Evolutionary conservation across 1,140 invertebrate genomes (phyloP).

Genomic region (Ceratina japonica): DNA sequence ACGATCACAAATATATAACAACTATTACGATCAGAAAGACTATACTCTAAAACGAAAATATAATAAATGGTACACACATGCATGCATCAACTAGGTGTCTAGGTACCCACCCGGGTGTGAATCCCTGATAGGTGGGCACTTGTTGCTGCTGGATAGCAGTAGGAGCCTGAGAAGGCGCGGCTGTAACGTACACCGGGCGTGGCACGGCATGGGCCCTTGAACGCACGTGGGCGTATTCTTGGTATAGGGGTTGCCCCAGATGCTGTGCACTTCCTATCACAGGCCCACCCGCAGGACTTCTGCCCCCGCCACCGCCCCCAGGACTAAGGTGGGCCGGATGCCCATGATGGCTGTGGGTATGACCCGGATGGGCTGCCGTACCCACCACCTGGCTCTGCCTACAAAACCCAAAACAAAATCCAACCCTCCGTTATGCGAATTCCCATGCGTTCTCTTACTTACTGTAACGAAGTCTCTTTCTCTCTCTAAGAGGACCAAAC

Average conservation of each 20-base stretch:
- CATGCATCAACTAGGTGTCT: slow-evolving; percentile 79
- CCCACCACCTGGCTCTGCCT: slow-evolving; percentile 78
- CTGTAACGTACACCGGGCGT: slow-evolving; percentile 77
- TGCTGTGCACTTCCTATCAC: slow-evolving; percentile 75
- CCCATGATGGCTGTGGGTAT: slow-evolving; percentile 76
- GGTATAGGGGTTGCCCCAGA: slow-evolving; percentile 77
- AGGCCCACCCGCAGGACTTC: slow-evolving; percentile 72
- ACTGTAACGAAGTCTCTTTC: slow-evolving; percentile 34
- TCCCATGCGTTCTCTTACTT: slow-evolving; percentile 50
- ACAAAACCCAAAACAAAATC: slow-evolving; percentile 71
- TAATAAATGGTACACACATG: slow-evolving; percentile 78
- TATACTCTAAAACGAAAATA: slow-evolving; percentile 50
- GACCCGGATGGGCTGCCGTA: slow-evolving; percentile 73
- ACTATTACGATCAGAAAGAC: slow-evolving; percentile 15
- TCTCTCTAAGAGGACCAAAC: slow-evolving; percentile 45
- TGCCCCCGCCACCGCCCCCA: slow-evolving; percentile 72
- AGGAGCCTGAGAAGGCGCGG: slow-evolving; percentile 75
- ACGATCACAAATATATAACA: slow-evolving; percentile 34
- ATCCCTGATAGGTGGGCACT: slow-evolving; percentile 80
- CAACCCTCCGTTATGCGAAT: slow-evolving; percentile 57
- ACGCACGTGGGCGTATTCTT: slow-evolving; percentile 77
- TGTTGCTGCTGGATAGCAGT: slow-evolving; percentile 77
- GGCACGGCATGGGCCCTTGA: slow-evolving; percentile 76
- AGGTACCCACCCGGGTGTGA: slow-evolving; percentile 80
- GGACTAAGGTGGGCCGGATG: slow-evolving; percentile 76